These are phyloP conservation scores for Brachypterus glaber DNA, from an alignment of 2,888 invertebrate genomes.

Conservation along the genomic window DNA sequence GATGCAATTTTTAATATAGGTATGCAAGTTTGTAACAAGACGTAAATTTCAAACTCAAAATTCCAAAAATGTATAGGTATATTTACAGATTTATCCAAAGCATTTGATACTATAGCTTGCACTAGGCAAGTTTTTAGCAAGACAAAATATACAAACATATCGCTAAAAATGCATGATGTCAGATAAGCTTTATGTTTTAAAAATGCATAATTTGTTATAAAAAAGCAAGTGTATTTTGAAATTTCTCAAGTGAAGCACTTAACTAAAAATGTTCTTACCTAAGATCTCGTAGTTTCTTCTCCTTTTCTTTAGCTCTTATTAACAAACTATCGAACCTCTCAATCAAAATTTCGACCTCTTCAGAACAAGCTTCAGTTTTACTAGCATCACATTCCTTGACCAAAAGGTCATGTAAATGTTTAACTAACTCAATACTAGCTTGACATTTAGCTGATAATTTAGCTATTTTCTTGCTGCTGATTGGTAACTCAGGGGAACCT, in stretches of 20 bases:
- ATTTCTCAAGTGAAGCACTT: conserved; percentile 10
- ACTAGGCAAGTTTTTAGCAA: background rate
- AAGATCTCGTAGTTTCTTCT: conserved; percentile 66
- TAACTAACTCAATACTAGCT: conserved; percentile 70
- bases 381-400: conserved; percentile 64
- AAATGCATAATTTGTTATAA: conserved; percentile 13
- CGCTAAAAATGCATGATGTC: background rate
- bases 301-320: conserved; percentile 61
- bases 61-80: too few relatives aligned
- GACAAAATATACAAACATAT: background rate
- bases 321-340: conserved; percentile 60
- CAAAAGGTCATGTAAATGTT: conserved; percentile 66
- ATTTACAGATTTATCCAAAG: background rate
- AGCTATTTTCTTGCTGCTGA: conserved; percentile 61
- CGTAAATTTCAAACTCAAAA: too few relatives aligned
- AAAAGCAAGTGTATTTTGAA: too few relatives aligned
- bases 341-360: conserved; percentile 55
- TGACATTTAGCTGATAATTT: conserved; percentile 69
- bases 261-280: conserved; percentile 47
- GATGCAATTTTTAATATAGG: too few relatives aligned
- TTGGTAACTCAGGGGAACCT: conserved; percentile 47
- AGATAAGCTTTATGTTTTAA: too few relatives aligned
- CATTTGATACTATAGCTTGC: too few relatives aligned
- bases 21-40: too few relatives aligned
- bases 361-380: conserved; percentile 55